phyloP scores from a whole-genome alignment of 2,113 vertebrate species.

The Axis porcinus region DNA sequence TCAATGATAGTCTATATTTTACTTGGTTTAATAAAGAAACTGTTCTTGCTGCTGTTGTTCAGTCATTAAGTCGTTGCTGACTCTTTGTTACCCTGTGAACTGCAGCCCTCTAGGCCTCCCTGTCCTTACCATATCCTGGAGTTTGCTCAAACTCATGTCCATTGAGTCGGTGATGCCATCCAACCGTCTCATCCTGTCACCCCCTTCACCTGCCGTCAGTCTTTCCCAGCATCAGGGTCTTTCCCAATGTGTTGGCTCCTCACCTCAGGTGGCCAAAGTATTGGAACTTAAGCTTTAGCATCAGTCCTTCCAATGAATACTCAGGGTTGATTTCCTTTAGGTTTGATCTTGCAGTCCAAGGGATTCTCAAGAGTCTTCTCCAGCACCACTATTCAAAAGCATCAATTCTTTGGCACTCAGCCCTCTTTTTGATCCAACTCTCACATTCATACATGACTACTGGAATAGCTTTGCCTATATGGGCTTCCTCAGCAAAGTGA shows the following conservation, averaged over 20 bases:
- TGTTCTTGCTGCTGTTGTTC: not conserved
- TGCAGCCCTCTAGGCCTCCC: fast-evolving
- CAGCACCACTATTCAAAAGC: not conserved
- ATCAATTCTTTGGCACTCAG: not conserved
- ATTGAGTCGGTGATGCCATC: not conserved
- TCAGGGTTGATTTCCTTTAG: not conserved
- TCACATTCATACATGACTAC: not conserved
- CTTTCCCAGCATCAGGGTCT: not conserved
- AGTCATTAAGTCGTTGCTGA: not conserved
- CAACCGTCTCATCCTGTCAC: not conserved
- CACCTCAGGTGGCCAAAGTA: not conserved
- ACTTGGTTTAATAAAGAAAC: not conserved
- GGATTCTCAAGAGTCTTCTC: not conserved
- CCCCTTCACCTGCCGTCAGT: not conserved
- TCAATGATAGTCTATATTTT: not conserved
- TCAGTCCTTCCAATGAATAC: not conserved
- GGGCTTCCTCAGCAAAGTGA: not conserved
- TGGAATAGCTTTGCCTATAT: not conserved
- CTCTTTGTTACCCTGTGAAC: not conserved
- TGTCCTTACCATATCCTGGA: not conserved
- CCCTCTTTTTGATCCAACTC: not conserved
- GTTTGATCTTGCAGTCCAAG: not conserved
- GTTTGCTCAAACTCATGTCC: not conserved
- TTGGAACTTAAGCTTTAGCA: not conserved
- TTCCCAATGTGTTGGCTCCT: not conserved